Evolutionary conservation across 1,140 invertebrate species (phyloP).

Genomic region (Brachionus sp.): DNA sequence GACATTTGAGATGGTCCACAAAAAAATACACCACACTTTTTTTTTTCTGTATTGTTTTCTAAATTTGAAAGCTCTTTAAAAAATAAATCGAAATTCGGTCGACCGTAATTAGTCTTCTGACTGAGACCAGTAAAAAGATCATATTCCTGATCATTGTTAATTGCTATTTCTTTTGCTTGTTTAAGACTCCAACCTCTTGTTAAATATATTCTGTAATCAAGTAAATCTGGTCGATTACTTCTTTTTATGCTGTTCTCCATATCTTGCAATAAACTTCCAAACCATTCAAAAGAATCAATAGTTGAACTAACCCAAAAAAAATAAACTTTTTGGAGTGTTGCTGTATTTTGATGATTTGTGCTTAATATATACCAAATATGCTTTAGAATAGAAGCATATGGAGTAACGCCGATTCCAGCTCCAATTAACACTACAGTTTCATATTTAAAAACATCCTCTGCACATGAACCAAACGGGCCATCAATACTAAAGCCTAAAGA

Average conservation of each 20-base stretch:
- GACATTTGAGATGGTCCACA: slow-evolving; percentile 53
- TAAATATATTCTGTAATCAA: slow-evolving; percentile 55
- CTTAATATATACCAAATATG: slow-evolving; percentile 67
- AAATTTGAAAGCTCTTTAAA: slow-evolving; percentile 51
- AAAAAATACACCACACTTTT: slow-evolving; percentile 55
- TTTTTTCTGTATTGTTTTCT: slow-evolving; percentile 50
- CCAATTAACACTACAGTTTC: slow-evolving; percentile 17
- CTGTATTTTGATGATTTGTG: neutral
- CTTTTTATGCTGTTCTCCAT: slow-evolving; percentile 51
- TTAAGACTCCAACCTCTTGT: slow-evolving; percentile 56
- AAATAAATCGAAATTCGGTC: slow-evolving; percentile 57
- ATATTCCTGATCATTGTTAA: slow-evolving; percentile 33
- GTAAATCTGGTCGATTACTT: slow-evolving; percentile 49
- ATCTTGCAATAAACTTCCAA: slow-evolving; percentile 26
- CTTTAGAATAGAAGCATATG: slow-evolving; percentile 96
- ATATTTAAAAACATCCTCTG: slow-evolving; percentile 49
- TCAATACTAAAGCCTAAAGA: slow-evolving; percentile 52
- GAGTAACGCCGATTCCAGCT: slow-evolving; percentile 70
- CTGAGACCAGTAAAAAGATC: slow-evolving; percentile 56
- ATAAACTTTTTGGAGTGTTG: neutral
- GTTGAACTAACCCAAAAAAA: slow-evolving; percentile 46
- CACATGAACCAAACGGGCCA: slow-evolving; percentile 87
- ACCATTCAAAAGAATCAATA: slow-evolving; percentile 11
- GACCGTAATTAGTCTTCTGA: slow-evolving; percentile 58
- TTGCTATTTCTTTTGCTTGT: slow-evolving; percentile 50